Evolutionary conservation across 2,888 invertebrate species (phyloP).

Genomic region (Drosophila hamatofila): DNA sequence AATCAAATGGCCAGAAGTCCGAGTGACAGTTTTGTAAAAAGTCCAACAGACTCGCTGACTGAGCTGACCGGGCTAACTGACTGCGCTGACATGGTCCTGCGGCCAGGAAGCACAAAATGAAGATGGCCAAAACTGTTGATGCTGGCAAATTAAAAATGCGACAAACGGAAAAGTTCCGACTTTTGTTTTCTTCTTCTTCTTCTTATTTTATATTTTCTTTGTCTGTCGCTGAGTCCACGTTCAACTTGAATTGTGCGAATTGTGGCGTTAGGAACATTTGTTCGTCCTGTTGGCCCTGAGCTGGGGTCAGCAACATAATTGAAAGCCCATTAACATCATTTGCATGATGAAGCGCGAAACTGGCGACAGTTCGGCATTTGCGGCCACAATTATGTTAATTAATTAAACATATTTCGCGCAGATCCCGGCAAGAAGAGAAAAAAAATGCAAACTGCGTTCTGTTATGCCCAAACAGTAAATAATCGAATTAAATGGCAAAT

Average conservation of each 20-base stretch:
- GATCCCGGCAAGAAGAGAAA: not conserved
- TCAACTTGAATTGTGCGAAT: slow-evolving; percentile 14
- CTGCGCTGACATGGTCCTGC: slow-evolving; percentile 43
- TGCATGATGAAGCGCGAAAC: slow-evolving; percentile 63
- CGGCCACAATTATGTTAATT: slow-evolving; percentile 68
- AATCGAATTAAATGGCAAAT: slow-evolving; percentile 14
- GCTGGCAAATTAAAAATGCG: slow-evolving; percentile 53
- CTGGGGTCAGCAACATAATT: slow-evolving; percentile 56
- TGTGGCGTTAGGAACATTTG: slow-evolving; percentile 30
- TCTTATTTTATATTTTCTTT: slow-evolving; percentile 1
- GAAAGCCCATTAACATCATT: slow-evolving; percentile 72
- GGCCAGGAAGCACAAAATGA: slow-evolving; percentile 37
- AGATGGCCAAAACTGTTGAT: slow-evolving; percentile 49
- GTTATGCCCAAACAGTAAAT: not conserved
- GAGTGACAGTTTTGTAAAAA: slow-evolving; percentile 71
- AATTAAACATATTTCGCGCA: slow-evolving; percentile 63
- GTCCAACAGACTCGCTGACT: slow-evolving; percentile 49
- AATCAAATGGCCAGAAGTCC: slow-evolving; percentile 75
- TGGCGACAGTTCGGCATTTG: slow-evolving; percentile 50
- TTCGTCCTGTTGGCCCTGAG: not conserved
- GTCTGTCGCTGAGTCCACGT: not conserved
- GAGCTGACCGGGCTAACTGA: slow-evolving; percentile 21
- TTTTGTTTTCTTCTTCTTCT: slow-evolving; percentile 22
- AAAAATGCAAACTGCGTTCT: not conserved
- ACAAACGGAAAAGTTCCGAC: slow-evolving; percentile 21